Evolutionary conservation across 2,797 vertebrate species (phyloP), one percentile per base, ranked within the genome.

Genomic region (Tinamus major): DNA sequence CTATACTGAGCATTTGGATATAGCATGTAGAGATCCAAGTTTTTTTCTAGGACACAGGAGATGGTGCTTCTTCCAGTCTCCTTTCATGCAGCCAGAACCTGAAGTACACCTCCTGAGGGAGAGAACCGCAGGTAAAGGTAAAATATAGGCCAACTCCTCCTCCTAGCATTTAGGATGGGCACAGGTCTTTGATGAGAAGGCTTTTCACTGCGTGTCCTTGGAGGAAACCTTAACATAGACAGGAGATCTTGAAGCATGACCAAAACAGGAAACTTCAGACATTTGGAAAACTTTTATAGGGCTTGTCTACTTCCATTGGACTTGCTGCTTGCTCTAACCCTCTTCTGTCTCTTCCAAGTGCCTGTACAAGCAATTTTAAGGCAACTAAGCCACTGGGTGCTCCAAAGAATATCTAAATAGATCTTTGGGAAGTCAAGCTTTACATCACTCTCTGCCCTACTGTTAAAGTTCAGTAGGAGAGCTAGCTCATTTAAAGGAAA

Each of bases 31-130:
- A 51, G 2, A 27, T 79, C 48, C 49, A n/a, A n/a, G 17, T n/a
- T 26, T 33, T 10, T 67, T 75, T 56, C 2, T 24, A 81, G 35
- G 67, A 89, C 13, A 61, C 3, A 42, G 31, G 5, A n/a, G 21
- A 46, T 21, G 7, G 10, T 78, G 6, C 3, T 56, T 68, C n/a
- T 56, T 75, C 0, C 0, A 3, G 33, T 61, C 17, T 42, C 41
- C 48, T 75, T 53, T 9, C 19, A 62, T 26, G 11, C 70, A 71
- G 20, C 42, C 27, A 61, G 9, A 15, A 4, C 70, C 19, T 37
- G 35, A 83, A 74, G 51, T 39, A 67, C 3, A 20, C 9, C 59
- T 33, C 3, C 15, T 55, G 51, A 85, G 62, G 41, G 23, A 76
- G 21, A 56, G 21, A 5, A 82, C 74, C 23, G 62, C 24, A 85